Evolutionary conservation across 2,113 vertebrate genomes (phyloP).

Genomic region (Rhabdornis inornatus): DNA sequence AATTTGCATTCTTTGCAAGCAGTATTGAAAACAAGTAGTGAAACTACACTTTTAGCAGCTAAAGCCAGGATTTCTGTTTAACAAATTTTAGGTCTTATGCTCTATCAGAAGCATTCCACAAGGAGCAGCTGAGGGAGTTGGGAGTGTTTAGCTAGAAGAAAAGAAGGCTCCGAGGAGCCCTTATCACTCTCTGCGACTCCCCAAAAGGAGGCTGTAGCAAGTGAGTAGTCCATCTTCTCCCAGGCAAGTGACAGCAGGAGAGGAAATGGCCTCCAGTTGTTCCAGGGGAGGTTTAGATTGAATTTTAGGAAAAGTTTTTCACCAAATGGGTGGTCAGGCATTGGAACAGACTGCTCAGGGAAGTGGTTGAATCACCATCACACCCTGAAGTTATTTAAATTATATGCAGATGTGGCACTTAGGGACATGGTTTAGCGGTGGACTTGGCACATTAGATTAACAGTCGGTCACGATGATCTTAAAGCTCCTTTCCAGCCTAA

Average conservation of each 20-base stretch:
- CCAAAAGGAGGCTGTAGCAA: neutral
- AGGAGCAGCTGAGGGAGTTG: neutral
- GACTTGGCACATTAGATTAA: neutral
- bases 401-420: neutral
- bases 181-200: neutral
- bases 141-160: neutral
- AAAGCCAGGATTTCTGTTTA: neutral
- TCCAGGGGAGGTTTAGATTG: neutral
- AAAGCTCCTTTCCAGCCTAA: neutral
- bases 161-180: neutral
- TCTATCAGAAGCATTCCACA: fast-evolving
- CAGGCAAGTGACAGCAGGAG: neutral
- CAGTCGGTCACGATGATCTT: fast-evolving
- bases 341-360: neutral
- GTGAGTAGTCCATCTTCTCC: neutral
- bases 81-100: neutral
- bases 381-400: neutral
- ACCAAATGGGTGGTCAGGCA: neutral
- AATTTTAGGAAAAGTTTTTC: neutral
- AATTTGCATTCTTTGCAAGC: neutral
- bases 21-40: neutral
- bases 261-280: neutral
- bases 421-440: neutral
- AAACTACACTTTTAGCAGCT: neutral
- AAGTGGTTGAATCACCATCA: neutral